phyloP scores from a whole-genome alignment of 2,113 vertebrate genomes.

The Salvelinus namaycush region DNA sequence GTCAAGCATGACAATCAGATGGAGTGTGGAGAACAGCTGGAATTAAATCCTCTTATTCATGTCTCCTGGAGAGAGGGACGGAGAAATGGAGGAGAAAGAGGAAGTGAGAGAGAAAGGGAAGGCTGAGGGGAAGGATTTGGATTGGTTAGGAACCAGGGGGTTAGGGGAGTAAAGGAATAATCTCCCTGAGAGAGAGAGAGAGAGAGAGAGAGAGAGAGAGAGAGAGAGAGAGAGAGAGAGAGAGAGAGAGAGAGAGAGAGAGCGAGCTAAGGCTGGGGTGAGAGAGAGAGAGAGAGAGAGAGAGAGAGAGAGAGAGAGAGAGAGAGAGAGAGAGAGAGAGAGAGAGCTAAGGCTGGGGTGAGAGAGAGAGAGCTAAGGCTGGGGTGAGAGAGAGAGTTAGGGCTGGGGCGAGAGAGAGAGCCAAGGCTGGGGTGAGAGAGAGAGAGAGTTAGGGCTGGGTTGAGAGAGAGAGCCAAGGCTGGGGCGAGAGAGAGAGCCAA shows the following conservation, averaged over 20 bases:
- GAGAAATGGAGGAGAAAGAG: neutral
- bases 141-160: neutral
- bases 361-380: neutral
- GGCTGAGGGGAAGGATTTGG: neutral
- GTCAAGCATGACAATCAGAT: too few species aligned
- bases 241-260: too few species aligned
- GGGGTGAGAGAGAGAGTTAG: neutral
- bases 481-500: too few species aligned
- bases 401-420: neutral
- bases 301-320: too few species aligned
- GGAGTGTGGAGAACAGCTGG: neutral
- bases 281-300: neutral
- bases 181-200: neutral
- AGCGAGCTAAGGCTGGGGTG: neutral
- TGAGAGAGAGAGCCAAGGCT: too few species aligned
- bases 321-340: too few species aligned
- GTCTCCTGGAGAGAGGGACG: too few species aligned
- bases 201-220: neutral
- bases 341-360: too few species aligned
- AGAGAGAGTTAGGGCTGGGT: too few species aligned
- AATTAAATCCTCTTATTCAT: neutral
- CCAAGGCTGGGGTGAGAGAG: too few species aligned
- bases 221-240: too few species aligned
- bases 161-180: neutral
- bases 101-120: conserved; percentile 26